Evolutionary conservation across 2,888 invertebrate genomes (phyloP), one percentile per base, ranked within the genome.

Genomic region (Sepiola atlantica): DNA sequence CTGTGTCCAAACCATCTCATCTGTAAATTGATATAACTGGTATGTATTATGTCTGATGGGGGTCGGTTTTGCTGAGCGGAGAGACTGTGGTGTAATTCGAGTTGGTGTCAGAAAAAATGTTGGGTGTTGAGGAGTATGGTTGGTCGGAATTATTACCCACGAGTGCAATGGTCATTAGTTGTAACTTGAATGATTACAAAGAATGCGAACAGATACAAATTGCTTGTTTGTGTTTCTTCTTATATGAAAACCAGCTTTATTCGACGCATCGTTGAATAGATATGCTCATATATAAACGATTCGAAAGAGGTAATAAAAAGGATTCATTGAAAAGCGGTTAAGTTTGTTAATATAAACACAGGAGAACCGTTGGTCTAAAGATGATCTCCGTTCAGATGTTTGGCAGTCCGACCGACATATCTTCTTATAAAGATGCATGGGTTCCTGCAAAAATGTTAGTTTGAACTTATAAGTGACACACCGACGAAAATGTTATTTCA

Each of bases 1-100:
- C 77, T 77, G 32, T 77, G 77, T 77, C 77, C n/a, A 77, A 77
- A 77, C 77, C n/a, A 77, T n/a, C 77, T 77, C 32, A 77, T 77
- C 77, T 77, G 77, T 77, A 77, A 77, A n/a, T 4, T n/a, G 77
- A 77, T 77, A n/a, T 12, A n/a, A 14, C 77, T 77, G 77, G 77
- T 12, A 14, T 77, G n/a, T 77, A 77, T 77, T 77, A 77, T 77
- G 77, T 32, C n/a, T 77, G n/a, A 14, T 77, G 77, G 14, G n/a
- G 18, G 77, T 16, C 77, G 77, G 32, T 77, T n/a, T n/a, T 77
- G n/a, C 16, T 77, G 77, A 14, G 0, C 16, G 77, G n/a, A n/a
- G 77, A n/a, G n/a, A n/a, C 77, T n/a, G n/a, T 77, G n/a, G 32
- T n/a, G 77, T 77, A 77, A 77, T 77, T 32, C 32, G n/a, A 77